Percentiles rank a stretch among this genome's conserved stretches.
Evolutionary conservation across 2,113 vertebrate genomes (phyloP).

Genomic region (Tychaedon coryphoeus): DNA sequence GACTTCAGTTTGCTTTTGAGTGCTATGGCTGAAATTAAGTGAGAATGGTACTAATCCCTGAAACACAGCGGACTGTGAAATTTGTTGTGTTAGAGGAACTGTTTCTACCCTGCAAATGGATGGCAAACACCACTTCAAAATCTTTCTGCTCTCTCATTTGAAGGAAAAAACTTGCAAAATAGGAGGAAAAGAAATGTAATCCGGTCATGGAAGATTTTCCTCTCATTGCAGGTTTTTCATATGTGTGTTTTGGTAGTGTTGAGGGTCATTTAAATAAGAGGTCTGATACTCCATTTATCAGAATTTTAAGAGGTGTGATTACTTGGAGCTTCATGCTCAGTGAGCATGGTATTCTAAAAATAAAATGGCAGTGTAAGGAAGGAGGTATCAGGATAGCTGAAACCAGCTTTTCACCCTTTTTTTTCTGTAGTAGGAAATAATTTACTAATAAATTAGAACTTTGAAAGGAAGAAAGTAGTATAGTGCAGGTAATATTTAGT

Average conservation of each 20-base stretch:
- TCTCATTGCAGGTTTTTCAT: neutral
- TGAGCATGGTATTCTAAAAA: neutral
- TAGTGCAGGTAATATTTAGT: neutral
- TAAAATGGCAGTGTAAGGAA: neutral
- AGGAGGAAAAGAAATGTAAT: neutral
- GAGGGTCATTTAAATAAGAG: neutral
- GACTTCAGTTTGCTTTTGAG: neutral
- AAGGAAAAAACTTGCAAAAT: neutral
- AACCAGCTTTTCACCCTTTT: neutral
- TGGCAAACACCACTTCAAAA: neutral
- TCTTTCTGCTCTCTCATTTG: neutral
- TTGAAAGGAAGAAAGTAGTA: neutral
- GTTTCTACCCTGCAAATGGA: neutral
- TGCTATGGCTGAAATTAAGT: neutral
- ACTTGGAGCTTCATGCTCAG: neutral
- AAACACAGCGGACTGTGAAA: neutral
- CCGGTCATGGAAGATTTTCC: neutral
- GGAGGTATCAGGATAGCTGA: neutral
- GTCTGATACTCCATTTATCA: neutral
- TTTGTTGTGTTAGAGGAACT: neutral
- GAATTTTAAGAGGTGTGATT: neutral
- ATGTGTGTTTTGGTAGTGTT: accelerated
- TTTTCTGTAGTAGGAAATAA: neutral
- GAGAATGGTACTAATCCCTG: neutral
- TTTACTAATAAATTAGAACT: neutral